These are phyloP conservation scores for Prochilodus magdalenae DNA, from an alignment of 2,113 vertebrate species.

Conservation along the genomic window DNA sequence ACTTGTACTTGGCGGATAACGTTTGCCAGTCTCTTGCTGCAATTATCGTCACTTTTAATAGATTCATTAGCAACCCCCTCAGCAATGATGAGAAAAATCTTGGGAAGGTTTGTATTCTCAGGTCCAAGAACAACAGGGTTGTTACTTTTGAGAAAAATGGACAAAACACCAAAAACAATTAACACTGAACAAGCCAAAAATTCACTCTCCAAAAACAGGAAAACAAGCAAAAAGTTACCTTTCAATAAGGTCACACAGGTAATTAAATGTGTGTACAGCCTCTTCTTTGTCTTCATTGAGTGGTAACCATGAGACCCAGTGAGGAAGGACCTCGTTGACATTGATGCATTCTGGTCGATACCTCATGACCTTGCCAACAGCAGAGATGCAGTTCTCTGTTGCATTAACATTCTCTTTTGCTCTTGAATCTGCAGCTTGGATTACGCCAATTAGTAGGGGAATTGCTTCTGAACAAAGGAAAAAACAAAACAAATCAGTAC, in stretches of 20 bases:
- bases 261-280: constrained; percentile 94
- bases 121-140: constrained; percentile 94
- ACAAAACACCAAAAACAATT: background rate
- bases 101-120: constrained; percentile 95
- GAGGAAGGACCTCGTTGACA: constrained; percentile 91
- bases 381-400: constrained; percentile 98
- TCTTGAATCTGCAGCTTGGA: constrained; percentile 91
- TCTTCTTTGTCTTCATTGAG: constrained; percentile 98
- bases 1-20: constrained; percentile 98
- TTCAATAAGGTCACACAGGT: constrained; percentile 96
- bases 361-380: constrained; percentile 96
- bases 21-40: constrained; percentile 93
- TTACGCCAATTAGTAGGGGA: constrained; percentile 90
- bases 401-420: constrained; percentile 96
- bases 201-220: background rate
- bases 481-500: background rate
- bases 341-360: constrained; percentile 93
- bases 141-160: constrained; percentile 79
- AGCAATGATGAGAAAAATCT: constrained; percentile 95
- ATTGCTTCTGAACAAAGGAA: constrained; percentile 84
- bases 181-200: background rate
- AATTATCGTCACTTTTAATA: constrained; percentile 91
- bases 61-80: constrained; percentile 94
- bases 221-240: constrained; percentile 75
- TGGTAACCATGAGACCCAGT: constrained; percentile 98